A percentile compares a stretch with the other conserved stretches of the same genome.
phyloP scores from a whole-genome alignment of 2,113 vertebrate genomes.

The Xiphorhynchus elegans region DNA sequence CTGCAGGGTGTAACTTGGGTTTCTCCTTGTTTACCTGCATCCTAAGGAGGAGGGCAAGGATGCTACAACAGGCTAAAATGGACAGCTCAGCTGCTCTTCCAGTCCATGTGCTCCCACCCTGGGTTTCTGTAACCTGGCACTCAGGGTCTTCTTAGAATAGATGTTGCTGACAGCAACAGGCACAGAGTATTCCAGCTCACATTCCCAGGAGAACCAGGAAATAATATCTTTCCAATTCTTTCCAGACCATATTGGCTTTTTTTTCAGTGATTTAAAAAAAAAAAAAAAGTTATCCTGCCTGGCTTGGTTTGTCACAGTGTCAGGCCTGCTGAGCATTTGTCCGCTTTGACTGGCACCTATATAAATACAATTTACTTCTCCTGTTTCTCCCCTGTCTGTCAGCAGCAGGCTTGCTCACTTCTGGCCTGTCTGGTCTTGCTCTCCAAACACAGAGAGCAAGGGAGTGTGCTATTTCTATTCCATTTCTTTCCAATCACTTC shows the following conservation, averaged over 20 bases:
- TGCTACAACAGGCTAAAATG: background rate
- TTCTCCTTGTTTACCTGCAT: background rate
- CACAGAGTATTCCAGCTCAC: background rate
- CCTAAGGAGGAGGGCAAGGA: background rate
- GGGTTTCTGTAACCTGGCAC: conserved; percentile 17
- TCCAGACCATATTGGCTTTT: background rate
- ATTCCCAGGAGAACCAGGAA: conserved; percentile 11
- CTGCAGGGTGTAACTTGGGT: background rate
- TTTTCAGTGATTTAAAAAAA: background rate
- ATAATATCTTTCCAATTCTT: background rate
- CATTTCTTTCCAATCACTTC: background rate
- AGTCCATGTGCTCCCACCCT: background rate
- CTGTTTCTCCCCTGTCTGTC: background rate
- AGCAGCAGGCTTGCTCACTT: background rate
- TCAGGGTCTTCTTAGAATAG: conserved; percentile 21
- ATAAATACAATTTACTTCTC: background rate
- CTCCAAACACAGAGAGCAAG: background rate
- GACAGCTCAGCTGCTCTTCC: conserved; percentile 6
- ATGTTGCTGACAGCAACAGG: conserved; percentile 43
- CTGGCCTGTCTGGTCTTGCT: background rate
- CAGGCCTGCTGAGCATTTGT: background rate
- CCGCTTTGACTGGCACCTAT: background rate
- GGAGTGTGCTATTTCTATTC: background rate
- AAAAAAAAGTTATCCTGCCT: background rate
- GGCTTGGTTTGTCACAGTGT: background rate